Conservation (phyloP, 2,113 vertebrate species). For the Petrocephalus microphthalmus region DNA sequence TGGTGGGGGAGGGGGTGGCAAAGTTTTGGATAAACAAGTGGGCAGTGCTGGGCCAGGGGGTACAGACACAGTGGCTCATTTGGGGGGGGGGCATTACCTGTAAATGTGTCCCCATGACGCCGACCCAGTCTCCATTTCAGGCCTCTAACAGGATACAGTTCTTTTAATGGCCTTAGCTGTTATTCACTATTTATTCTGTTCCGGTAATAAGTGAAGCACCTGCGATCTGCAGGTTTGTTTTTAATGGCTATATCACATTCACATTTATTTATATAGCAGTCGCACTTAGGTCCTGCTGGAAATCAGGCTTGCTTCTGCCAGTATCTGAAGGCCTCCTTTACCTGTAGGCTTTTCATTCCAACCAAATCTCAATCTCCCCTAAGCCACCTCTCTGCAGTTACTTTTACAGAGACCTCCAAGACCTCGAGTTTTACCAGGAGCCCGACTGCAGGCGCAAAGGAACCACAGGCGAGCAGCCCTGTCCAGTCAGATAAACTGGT, state of each 20-base stretch:
- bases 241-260: neutral
- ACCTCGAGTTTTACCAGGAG: neutral
- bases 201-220: neutral
- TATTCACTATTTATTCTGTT: neutral
- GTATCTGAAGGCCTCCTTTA: neutral
- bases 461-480: neutral
- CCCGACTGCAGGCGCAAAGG: neutral
- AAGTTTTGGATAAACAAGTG: too few relatives aligned
- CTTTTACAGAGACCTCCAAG: neutral
- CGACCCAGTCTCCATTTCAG: neutral
- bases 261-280: neutral
- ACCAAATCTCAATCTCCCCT: neutral
- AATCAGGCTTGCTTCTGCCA: neutral
- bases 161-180: neutral
- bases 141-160: neutral
- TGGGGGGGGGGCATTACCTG: neutral
- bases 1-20: too few relatives aligned
- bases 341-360: neutral
- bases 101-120: too few relatives aligned
- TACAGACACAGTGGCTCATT: neutral
- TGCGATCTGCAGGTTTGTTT: neutral
- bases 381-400: neutral
- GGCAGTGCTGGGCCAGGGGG: too few relatives aligned
- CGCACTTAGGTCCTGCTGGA: neutral
- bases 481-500: neutral